phyloP scores from a whole-genome alignment of 2,888 invertebrate genomes.

The Macrophya alboannulata region DNA sequence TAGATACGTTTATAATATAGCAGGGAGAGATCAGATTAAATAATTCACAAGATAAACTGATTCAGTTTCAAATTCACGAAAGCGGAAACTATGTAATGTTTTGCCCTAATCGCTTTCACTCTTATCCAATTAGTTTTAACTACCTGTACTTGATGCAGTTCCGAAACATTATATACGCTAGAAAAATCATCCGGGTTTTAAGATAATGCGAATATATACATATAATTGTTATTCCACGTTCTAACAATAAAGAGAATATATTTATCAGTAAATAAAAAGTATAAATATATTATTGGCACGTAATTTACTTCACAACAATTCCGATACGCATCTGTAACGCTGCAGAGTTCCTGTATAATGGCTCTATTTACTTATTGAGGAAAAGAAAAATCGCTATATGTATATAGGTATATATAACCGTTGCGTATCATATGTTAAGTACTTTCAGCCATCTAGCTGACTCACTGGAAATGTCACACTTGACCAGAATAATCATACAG shows the following conservation, averaged over 20 bases:
- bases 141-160: background rate
- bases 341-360: too few species aligned
- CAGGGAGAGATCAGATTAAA: background rate
- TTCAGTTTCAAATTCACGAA: constrained; percentile 51
- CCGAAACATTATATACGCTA: background rate
- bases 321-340: background rate
- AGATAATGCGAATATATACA: background rate
- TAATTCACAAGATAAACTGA: constrained; percentile 31
- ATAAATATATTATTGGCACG: too few species aligned
- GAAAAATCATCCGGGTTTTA: background rate
- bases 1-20: background rate
- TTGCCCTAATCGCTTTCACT: constrained; percentile 49
- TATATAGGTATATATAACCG: too few species aligned
- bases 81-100: constrained; percentile 51
- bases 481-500: constrained; percentile 50
- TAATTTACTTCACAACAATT: background rate
- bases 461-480: constrained; percentile 51
- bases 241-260: background rate
- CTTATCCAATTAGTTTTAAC: constrained; percentile 14
- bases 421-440: constrained; percentile 31
- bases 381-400: background rate
- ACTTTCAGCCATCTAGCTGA: constrained; percentile 30
- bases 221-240: background rate
- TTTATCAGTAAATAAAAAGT: too few species aligned
- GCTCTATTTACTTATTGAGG: background rate